Percentiles rank a stretch among this genome's conserved stretches.
Conservation (phyloP, 2,113 vertebrate species). For the Pomatostomus ruficeps region DNA sequence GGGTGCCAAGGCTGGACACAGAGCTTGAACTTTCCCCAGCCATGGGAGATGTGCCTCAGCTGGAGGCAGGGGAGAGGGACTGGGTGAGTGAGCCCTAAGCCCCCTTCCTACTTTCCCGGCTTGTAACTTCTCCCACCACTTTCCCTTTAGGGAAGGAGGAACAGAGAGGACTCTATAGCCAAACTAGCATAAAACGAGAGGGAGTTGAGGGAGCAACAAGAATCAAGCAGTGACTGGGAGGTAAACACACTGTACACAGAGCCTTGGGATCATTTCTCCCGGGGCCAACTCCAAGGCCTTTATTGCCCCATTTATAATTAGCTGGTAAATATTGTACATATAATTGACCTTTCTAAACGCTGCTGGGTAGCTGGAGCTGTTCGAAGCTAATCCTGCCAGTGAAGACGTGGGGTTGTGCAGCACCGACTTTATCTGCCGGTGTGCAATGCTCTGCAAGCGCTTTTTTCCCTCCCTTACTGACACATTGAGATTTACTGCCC, state of each 20-base stretch:
- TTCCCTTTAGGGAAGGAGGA: background rate
- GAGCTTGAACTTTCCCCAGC: background rate
- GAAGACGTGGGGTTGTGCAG: background rate
- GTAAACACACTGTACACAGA: background rate
- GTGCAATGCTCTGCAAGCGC: background rate
- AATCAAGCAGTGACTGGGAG: background rate
- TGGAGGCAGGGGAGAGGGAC: background rate
- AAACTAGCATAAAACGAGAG: background rate
- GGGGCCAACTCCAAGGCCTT: background rate
- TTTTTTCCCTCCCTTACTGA: background rate
- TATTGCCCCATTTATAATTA: background rate
- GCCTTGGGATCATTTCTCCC: background rate
- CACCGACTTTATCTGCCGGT: background rate
- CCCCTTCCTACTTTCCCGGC: background rate
- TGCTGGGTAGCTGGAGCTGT: slow-evolving; percentile 5
- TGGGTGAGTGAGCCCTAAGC: background rate
- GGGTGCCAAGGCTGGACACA: background rate
- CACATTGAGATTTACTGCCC: slow-evolving; percentile 36
- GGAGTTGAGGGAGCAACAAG: background rate
- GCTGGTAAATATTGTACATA: background rate
- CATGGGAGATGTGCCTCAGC: background rate
- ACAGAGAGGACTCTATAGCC: background rate
- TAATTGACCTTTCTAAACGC: slow-evolving; percentile 26
- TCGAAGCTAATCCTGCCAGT: background rate
- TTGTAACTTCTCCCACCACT: background rate